Evolutionary conservation across 2,888 invertebrate genomes (phyloP).

Genomic region (Lucinisca nassula): DNA sequence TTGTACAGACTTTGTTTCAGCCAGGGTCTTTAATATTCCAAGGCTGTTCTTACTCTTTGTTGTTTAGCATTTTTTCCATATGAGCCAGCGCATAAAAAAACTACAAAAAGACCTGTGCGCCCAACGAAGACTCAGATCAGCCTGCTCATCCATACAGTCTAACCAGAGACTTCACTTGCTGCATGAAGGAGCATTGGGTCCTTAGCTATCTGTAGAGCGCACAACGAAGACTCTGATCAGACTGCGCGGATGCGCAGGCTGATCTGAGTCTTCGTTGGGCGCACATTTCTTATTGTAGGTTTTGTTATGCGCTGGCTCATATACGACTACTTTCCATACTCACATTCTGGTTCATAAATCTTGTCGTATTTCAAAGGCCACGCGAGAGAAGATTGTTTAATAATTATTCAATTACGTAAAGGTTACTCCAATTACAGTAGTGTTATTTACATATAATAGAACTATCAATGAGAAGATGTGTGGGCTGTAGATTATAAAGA

Average conservation of each 20-base stretch:
- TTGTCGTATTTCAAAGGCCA: background rate
- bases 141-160: background rate
- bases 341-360: background rate
- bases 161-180: background rate
- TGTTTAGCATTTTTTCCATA: too few relatives aligned
- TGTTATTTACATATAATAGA: slow-evolving; percentile 1
- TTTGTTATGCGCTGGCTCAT: too few relatives aligned
- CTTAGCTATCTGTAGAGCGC: too few relatives aligned
- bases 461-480: background rate
- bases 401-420: slow-evolving; percentile 4
- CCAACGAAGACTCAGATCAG: background rate
- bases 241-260: background rate
- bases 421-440: background rate
- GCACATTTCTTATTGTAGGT: too few relatives aligned
- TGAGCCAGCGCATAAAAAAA: too few relatives aligned
- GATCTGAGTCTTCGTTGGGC: background rate
- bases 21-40: too few relatives aligned
- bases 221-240: background rate
- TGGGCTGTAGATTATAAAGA: background rate
- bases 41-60: too few relatives aligned
- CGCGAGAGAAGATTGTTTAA: background rate
- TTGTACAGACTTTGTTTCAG: too few relatives aligned
- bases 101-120: background rate
- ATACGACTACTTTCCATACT: too few relatives aligned
- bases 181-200: too few relatives aligned